Evolutionary conservation across 2,113 vertebrate species (phyloP), one percentile per base, ranked within the genome.

Genomic region (Kobus ellipsiprymnus): DNA sequence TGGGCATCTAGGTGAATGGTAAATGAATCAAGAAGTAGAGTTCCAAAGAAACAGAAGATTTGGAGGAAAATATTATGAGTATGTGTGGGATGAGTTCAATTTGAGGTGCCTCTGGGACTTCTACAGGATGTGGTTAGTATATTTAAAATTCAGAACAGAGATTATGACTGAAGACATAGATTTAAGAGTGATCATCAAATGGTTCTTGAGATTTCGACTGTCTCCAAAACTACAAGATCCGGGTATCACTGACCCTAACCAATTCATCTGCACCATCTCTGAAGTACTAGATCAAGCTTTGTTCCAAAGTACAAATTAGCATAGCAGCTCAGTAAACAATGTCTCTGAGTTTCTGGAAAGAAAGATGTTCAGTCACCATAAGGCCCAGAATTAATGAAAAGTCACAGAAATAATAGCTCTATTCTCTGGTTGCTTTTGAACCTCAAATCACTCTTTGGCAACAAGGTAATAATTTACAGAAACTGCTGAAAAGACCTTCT

Each of bases 261-360:
- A 88, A 81, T 67, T 96, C 78, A 86, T 94, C 94, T 91, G 36
- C 55, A 90, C 55, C 60, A 74, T 88, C 81, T 93, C 95, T 97
- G 67, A 94, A 98, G 48, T 88, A 50, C 85, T 87, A 97, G 88
- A 54, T 81, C 89, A 91, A 97, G 60, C 94, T 97, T 96, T 93
- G 94, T 95, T 97, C 94, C 97, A 96, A 95, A 97, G 96, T 86
- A 98, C 96, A 97, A 97, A 98, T 97, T 96, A 96, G 94, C 97
- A 97, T 95, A 97, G 88, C 50, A 94, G 55, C 67, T 95, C 95
- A 93, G 97, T 96, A 91, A 98, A 97, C 88, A 97, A 93, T 96
- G 96, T 96, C 93, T 95, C 94, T 64, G 95, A 94, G 74, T 50
- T 94, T 97, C 93, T 94, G 94, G 97, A 93, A 97, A 98, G 96